Conservation (phyloP, 2,797 vertebrate genomes). For the Labroides dimidiatus region DNA sequence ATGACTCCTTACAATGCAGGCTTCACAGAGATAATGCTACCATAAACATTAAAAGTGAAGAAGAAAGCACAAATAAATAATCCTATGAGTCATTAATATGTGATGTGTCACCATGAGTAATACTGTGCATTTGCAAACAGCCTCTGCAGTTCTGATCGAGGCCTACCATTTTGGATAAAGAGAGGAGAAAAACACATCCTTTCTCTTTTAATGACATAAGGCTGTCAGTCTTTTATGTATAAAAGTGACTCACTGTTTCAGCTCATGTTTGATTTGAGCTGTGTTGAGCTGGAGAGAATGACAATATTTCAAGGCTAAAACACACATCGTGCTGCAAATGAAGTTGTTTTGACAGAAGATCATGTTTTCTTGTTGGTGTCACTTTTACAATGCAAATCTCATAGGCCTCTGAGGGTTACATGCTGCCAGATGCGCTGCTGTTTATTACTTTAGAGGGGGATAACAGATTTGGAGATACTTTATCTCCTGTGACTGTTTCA, state of each 20-base stretch:
- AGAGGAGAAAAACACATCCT: constrained; percentile 23
- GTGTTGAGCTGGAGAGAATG: neutral
- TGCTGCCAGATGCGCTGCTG: constrained; percentile 13
- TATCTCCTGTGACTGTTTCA: constrained; percentile 37
- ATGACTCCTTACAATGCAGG: constrained; percentile 6
- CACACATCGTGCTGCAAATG: constrained; percentile 13
- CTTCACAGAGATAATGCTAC: constrained; percentile 8
- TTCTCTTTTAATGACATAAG: constrained; percentile 34
- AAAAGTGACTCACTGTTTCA: constrained; percentile 37
- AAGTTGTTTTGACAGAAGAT: constrained; percentile 6
- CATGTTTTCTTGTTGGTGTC: constrained; percentile 17
- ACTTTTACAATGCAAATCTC: constrained; percentile 39
- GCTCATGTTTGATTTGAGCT: constrained; percentile 14
- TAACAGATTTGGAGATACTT: constrained; percentile 25
- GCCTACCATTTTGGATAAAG: constrained; percentile 10
- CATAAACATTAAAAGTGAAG: constrained; percentile 21
- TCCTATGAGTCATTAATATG: constrained; percentile 24
- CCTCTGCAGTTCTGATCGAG: constrained; percentile 9
- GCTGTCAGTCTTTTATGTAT: constrained; percentile 14
- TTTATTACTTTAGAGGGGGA: constrained; percentile 8
- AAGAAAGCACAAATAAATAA: constrained; percentile 31
- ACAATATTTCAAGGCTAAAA: constrained; percentile 15
- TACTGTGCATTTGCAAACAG: constrained; percentile 10
- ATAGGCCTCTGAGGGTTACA: constrained; percentile 12
- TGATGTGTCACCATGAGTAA: constrained; percentile 31